Conservation (phyloP, 2,888 invertebrate genomes). For the Actias luna region DNA sequence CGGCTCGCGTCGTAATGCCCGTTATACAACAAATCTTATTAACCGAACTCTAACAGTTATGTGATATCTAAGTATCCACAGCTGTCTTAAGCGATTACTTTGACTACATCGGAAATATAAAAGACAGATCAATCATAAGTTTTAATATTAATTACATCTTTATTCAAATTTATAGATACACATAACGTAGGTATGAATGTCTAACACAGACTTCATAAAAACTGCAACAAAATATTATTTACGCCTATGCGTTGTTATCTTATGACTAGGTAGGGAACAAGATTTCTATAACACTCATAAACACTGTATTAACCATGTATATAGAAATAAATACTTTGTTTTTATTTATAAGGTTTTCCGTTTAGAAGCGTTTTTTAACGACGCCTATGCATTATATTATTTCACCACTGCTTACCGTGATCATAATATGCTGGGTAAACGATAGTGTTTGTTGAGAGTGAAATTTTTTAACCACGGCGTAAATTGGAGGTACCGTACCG, state of each 20-base stretch:
- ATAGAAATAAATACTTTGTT: no score
- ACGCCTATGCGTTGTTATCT: neutral
- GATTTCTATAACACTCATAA: neutral
- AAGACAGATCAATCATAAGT: slow-evolving; percentile 25
- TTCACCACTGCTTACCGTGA: slow-evolving; percentile 28
- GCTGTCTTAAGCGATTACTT: slow-evolving; percentile 50
- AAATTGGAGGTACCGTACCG: slow-evolving; percentile 42
- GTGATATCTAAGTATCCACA: slow-evolving; percentile 40
- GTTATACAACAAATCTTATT: slow-evolving; percentile 71
- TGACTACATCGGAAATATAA: slow-evolving; percentile 44
- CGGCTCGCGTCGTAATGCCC: slow-evolving; percentile 53
- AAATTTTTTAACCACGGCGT: slow-evolving; percentile 54
- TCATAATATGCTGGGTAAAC: slow-evolving; percentile 34
- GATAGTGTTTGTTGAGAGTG: slow-evolving; percentile 56
- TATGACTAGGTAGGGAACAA: neutral
- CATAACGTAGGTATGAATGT: neutral
- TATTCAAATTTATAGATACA: neutral
- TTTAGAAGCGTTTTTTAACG: neutral
- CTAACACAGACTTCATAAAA: neutral
- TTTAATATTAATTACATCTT: neutral
- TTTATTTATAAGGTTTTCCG: neutral
- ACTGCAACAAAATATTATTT: neutral
- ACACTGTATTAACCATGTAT: slow-evolving; percentile 1
- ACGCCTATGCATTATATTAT: slow-evolving; percentile 20
- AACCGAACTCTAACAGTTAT: slow-evolving; percentile 45